Evolutionary conservation across 2,888 invertebrate genomes (phyloP).

Genomic region (Calameuta filiformis): DNA sequence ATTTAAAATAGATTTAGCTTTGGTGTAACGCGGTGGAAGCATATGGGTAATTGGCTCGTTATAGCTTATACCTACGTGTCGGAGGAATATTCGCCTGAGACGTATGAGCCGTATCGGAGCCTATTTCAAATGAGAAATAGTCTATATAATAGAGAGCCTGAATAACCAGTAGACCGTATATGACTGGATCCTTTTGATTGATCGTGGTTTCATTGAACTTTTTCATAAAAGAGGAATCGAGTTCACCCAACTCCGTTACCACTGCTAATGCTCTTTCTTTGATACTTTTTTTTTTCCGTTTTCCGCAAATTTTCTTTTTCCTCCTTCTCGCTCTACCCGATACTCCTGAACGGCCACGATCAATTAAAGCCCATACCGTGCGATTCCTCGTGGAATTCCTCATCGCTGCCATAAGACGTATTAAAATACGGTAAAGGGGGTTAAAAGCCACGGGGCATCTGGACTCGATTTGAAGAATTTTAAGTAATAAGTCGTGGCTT

Average conservation of each 20-base stretch:
- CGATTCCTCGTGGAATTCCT: neutral
- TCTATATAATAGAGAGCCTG: neutral
- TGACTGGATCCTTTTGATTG: neutral
- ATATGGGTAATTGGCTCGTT: constrained; percentile 1
- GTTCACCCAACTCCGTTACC: neutral
- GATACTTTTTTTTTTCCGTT: neutral
- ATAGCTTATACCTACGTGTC: neutral
- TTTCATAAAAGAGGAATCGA: neutral
- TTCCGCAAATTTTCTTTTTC: neutral
- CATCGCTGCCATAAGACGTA: neutral
- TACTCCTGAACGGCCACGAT: neutral
- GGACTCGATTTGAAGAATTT: constrained; percentile 2
- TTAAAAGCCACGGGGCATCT: neutral
- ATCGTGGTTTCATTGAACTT: neutral
- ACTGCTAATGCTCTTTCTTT: neutral
- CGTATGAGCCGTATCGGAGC: neutral
- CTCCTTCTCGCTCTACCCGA: neutral
- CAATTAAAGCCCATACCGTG: neutral
- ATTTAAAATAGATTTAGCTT: constrained; percentile 2
- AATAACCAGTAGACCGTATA: neutral
- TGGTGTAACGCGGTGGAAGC: neutral
- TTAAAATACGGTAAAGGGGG: neutral
- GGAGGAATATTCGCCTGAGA: neutral
- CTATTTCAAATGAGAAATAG: neutral
- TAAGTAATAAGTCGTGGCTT: neutral